Percentiles rank a stretch among this genome's conserved stretches.
Evolutionary conservation across 2,888 invertebrate genomes (phyloP).

Genomic region (Frankliniella intonsa): DNA sequence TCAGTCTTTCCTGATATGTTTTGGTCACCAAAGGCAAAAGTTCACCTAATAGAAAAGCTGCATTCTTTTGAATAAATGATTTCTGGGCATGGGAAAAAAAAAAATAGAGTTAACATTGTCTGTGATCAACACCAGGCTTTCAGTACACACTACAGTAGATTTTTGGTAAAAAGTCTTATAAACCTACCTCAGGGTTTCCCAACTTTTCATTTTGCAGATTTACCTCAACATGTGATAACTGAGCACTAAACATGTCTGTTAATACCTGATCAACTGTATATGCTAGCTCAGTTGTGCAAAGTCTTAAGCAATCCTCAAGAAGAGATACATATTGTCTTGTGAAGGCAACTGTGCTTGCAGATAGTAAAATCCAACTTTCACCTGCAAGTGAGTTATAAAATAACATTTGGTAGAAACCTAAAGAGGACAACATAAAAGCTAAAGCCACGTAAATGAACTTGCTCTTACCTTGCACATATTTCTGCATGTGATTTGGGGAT

Average conservation of each 20-base stretch:
- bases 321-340: constrained; percentile 68
- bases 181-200: constrained; percentile 51
- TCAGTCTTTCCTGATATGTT: neutral
- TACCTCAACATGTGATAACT: constrained; percentile 60
- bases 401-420: neutral
- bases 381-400: constrained; percentile 46
- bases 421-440: neutral
- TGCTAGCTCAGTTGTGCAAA: constrained; percentile 70
- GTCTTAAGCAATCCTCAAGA: constrained; percentile 68
- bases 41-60: constrained; percentile 63
- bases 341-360: constrained; percentile 75
- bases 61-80: constrained; percentile 60
- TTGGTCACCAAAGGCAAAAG: constrained; percentile 47
- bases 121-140: neutral
- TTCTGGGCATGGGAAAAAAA: constrained; percentile 41
- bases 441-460: constrained; percentile 44
- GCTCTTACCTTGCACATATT: constrained; percentile 59
- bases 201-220: constrained; percentile 54
- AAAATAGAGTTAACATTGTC: neutral
- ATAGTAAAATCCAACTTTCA: constrained; percentile 68
- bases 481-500: constrained; percentile 60
- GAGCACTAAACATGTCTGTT: constrained; percentile 66
- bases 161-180: constrained; percentile 40
- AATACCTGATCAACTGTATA: constrained; percentile 68
- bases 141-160: neutral